Evolutionary conservation across 2,113 vertebrate genomes (phyloP).

Genomic region (Lycocorax pyrrhopterus): DNA sequence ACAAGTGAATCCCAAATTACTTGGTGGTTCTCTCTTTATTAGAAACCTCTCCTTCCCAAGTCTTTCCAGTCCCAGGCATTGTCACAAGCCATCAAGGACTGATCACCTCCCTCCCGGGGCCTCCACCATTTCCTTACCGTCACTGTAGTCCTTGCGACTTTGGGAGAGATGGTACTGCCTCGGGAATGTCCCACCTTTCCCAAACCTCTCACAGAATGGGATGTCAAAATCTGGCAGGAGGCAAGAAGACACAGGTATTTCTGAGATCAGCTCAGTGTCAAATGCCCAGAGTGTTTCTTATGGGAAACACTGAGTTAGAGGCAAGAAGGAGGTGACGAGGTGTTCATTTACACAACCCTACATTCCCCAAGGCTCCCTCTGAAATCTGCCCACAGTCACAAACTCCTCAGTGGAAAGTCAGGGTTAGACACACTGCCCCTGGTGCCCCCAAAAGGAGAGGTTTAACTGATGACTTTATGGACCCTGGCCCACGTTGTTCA

Average conservation of each 20-base stretch:
- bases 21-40: not conserved
- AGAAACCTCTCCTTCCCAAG: not conserved
- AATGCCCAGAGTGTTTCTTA: not conserved
- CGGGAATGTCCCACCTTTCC: conserved; percentile 90
- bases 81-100: accelerated
- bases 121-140: conserved; percentile 72
- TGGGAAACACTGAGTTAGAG: not conserved
- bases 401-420: not conserved
- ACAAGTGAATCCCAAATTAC: not conserved
- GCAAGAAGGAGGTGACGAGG: not conserved
- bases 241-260: not conserved
- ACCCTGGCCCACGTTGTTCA: not conserved
- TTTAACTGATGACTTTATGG: not conserved
- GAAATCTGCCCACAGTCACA: not conserved
- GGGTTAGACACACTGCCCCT: not conserved
- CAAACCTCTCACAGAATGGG: conserved; percentile 71
- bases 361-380: not conserved
- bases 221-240: conserved; percentile 60
- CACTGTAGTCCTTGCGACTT: conserved; percentile 86
- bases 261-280: not conserved
- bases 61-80: not conserved
- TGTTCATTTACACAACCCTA: not conserved
- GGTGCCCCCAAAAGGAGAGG: not conserved
- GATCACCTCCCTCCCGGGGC: not conserved
- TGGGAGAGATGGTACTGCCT: conserved; percentile 87